phyloP scores from a whole-genome alignment of 1,140 invertebrate species.

The Rhopalosiphum maidis region DNA sequence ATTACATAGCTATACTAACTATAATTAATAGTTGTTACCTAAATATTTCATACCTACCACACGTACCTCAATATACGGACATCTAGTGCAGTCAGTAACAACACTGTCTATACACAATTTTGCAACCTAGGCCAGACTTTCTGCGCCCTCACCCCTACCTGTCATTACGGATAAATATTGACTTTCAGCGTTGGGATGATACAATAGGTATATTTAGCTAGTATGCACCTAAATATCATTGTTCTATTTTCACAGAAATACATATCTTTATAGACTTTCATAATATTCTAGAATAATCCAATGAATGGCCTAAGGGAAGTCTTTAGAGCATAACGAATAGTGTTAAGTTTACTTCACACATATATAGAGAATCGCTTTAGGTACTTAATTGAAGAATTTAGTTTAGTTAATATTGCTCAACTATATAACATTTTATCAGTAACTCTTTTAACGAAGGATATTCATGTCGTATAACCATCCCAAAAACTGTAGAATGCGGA shows the following conservation, averaged over 20 bases:
- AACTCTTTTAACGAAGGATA: background rate
- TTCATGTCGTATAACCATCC: background rate
- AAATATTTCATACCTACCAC: background rate
- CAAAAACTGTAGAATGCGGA: background rate
- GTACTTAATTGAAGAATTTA: background rate
- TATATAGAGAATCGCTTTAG: too few species aligned
- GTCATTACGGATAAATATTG: too few species aligned
- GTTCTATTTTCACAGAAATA: too few species aligned
- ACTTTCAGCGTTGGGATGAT: too few species aligned
- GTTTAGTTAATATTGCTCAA: background rate
- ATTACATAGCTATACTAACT: background rate
- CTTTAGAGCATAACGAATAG: too few species aligned
- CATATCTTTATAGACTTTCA: too few species aligned
- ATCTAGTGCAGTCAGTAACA: background rate
- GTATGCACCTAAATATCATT: too few species aligned
- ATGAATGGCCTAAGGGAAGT: too few species aligned
- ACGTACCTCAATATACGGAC: background rate
- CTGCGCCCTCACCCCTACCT: too few species aligned
- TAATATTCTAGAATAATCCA: too few species aligned
- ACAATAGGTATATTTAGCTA: too few species aligned
- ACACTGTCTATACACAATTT: background rate
- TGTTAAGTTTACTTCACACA: too few species aligned
- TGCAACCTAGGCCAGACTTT: background rate
- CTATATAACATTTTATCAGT: background rate
- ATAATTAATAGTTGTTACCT: background rate